Conservation (phyloP, 2,888 invertebrate genomes). For the Perizoma flavofasciatum region DNA sequence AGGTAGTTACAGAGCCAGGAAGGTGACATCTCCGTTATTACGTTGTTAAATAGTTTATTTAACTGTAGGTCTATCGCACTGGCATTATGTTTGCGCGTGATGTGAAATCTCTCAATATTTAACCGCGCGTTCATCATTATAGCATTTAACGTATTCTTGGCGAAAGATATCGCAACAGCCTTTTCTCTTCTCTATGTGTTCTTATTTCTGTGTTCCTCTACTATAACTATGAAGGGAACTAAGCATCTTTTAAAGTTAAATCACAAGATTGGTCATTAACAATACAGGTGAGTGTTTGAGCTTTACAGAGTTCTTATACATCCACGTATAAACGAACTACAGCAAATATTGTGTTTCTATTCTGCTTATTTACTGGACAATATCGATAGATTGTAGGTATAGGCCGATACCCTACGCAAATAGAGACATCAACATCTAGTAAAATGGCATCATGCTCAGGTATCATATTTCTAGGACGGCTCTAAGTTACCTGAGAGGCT, state of each 20-base stretch:
- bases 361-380: not conserved
- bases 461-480: conserved; percentile 22
- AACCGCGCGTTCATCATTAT: conserved; percentile 36
- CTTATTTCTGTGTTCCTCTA: too few species aligned
- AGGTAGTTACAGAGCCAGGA: conserved; percentile 15
- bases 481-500: conserved; percentile 18
- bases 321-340: too few species aligned
- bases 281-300: too few species aligned
- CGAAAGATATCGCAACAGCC: conserved; percentile 6
- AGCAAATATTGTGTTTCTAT: too few species aligned
- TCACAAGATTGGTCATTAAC: too few species aligned
- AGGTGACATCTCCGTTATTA: conserved; percentile 42
- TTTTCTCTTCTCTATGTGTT: not conserved
- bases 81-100: conserved; percentile 42
- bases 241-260: too few species aligned
- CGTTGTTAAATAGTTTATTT: conserved; percentile 47
- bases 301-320: too few species aligned
- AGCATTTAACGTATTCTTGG: conserved; percentile 32
- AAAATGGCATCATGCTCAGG: conserved; percentile 13
- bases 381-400: not conserved
- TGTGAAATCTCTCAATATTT: conserved; percentile 48
- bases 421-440: conserved; percentile 14
- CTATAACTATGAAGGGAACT: too few species aligned
- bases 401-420: conserved; percentile 8
- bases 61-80: conserved; percentile 36